Evolutionary conservation across 92 coral and sea anemone genomes (phyloP).

Genomic region (Palythoa grandis): DNA sequence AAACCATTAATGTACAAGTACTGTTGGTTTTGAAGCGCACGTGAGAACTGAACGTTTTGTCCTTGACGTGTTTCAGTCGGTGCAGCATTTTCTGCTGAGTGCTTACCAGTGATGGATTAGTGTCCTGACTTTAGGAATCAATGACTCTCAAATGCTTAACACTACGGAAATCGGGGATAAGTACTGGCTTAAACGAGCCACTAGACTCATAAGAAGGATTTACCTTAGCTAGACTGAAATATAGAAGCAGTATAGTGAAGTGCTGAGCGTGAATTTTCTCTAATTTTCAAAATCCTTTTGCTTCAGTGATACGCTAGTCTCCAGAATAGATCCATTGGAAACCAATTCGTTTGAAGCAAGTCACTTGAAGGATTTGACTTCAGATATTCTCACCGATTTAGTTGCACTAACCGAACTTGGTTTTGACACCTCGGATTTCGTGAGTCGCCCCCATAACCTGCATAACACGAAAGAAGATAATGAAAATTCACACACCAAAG

Average conservation of each 20-base stretch:
- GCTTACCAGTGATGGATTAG: too few species aligned
- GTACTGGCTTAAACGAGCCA: too few species aligned
- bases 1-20: too few species aligned
- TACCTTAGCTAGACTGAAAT: too few species aligned
- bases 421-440: constrained; percentile 39
- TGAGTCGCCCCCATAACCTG: constrained; percentile 4
- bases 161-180: too few species aligned
- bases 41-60: too few species aligned
- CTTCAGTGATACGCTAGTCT: constrained; percentile 64
- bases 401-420: constrained; percentile 67
- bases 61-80: too few species aligned
- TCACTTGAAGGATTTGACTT: constrained; percentile 60
- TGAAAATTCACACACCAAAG: neutral
- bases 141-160: too few species aligned
- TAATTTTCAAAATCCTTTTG: neutral
- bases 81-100: too few species aligned
- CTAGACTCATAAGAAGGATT: too few species aligned
- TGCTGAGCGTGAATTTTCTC: neutral
- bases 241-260: neutral
- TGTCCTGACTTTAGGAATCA: too few species aligned
- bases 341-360: constrained; percentile 64
- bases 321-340: constrained; percentile 71
- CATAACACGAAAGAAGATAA: neutral
- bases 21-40: too few species aligned
- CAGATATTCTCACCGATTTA: constrained; percentile 65